Evolutionary conservation across 2,888 invertebrate genomes (phyloP), one percentile per base, ranked within the genome.

Genomic region (Tubulanus polymorphus): DNA sequence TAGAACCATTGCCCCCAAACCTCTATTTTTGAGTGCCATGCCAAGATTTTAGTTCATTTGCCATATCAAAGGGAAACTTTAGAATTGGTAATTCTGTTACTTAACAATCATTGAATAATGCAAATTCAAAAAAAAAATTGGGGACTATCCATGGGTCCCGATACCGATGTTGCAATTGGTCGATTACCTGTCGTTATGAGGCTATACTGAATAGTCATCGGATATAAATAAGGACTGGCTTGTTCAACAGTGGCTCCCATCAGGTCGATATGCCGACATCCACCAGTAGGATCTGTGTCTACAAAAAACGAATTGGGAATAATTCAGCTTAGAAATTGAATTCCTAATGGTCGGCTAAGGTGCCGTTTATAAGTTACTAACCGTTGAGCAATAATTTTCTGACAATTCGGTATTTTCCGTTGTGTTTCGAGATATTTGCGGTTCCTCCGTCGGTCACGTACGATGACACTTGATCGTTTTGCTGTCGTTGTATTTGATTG

Each of bases 141-240:
- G 29, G n/a, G 20, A 41, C 59, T 51, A 1, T 29, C 18, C 3
- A 15, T 23, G 8, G 18, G 37, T 25, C n/a, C 46, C n/a, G 18
- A 15, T 54, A 35, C 1, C 32, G 32, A n/a, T n/a, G 29, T 25
- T 15, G 3, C 12, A 27, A 15, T 20, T 15, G 8, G 46, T 18
- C 1, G 37, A 57, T 63, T 57, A 76, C 76, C 92, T 50, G 94
- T 93, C 23, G 93, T 93, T 72, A 96, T 93, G 63, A 95, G 82
- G 61, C 93, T 93, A 81, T 95, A 95, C 78, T 95, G 92, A 71
- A 95, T 91, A 72, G 93, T 93, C 80, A 94, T 94, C 0, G 95
- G 95, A 81, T 91, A 96, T 51, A 95, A 84, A 79, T 93, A 95
- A 0, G 95, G 95, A 1, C 88, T 87, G 68, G 87, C 85, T 70